phyloP scores from a whole-genome alignment of 1,140 invertebrate genomes.

The Bombus turneri region DNA sequence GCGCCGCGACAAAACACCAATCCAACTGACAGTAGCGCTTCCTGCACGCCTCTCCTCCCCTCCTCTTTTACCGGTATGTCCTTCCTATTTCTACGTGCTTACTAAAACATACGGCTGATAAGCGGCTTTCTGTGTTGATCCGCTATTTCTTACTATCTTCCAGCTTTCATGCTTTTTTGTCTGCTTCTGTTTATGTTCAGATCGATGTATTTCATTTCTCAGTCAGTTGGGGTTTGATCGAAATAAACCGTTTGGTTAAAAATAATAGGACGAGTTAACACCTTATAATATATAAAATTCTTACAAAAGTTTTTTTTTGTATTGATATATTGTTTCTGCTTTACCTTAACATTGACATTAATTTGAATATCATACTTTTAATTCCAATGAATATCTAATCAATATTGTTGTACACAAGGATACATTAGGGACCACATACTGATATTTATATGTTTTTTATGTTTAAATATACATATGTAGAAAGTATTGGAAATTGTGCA shows the following conservation, averaged over 20 bases:
- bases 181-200: slow-evolving; percentile 21
- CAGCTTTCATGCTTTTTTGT: slow-evolving; percentile 18
- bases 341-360: not conserved
- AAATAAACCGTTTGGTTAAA: not conserved
- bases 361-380: not conserved
- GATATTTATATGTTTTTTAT: slow-evolving; percentile 4
- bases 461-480: not conserved
- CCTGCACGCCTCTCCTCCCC: slow-evolving; percentile 78
- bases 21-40: slow-evolving; percentile 80
- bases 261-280: not conserved
- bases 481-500: not conserved
- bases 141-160: slow-evolving; percentile 32
- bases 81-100: slow-evolving; percentile 60
- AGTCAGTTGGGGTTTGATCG: not conserved
- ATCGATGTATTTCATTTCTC: not conserved
- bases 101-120: slow-evolving; percentile 51
- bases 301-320: not conserved
- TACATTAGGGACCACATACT: not conserved
- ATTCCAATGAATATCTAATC: not conserved
- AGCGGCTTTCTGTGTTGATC: slow-evolving; percentile 25
- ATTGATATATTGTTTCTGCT: too few relatives aligned
- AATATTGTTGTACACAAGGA: not conserved
- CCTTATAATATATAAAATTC: not conserved
- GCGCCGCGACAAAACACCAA: slow-evolving; percentile 80
- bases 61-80: slow-evolving; percentile 54